These are phyloP conservation scores for Calonectris borealis DNA, from an alignment of 2,113 vertebrate genomes.

Conservation along the genomic window DNA sequence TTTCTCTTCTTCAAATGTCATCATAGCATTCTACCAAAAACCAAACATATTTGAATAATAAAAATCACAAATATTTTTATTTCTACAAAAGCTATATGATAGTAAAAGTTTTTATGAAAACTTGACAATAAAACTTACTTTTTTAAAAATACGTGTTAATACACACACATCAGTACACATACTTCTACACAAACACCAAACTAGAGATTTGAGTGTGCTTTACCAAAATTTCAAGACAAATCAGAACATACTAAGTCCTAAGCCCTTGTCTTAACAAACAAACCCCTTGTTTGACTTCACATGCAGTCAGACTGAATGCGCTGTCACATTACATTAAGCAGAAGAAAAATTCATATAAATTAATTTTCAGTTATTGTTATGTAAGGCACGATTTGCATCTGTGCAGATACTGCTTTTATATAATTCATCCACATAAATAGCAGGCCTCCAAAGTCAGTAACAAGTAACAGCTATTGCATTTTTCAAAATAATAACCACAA, in stretches of 20 bases:
- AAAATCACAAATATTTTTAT: neutral
- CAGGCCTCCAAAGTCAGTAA: neutral
- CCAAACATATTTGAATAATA: neutral
- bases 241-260: neutral
- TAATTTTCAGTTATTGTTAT: neutral
- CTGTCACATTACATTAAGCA: neutral
- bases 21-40: constrained; percentile 92
- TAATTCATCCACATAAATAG: neutral
- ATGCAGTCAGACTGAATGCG: neutral
- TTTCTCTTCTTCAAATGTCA: constrained; percentile 99
- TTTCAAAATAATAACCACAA: neutral
- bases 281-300: neutral
- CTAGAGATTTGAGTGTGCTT: neutral
- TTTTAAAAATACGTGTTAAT: neutral
- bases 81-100: neutral
- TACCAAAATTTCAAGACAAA: neutral
- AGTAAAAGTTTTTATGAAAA: neutral
- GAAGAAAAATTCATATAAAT: neutral
- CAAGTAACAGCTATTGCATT: neutral
- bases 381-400: neutral
- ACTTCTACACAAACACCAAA: neutral
- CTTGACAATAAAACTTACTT: neutral
- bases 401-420: neutral
- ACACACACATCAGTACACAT: neutral
- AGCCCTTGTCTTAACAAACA: neutral